Evolutionary conservation across 1,140 invertebrate species (phyloP).

Genomic region (Euglossa dilemma): DNA sequence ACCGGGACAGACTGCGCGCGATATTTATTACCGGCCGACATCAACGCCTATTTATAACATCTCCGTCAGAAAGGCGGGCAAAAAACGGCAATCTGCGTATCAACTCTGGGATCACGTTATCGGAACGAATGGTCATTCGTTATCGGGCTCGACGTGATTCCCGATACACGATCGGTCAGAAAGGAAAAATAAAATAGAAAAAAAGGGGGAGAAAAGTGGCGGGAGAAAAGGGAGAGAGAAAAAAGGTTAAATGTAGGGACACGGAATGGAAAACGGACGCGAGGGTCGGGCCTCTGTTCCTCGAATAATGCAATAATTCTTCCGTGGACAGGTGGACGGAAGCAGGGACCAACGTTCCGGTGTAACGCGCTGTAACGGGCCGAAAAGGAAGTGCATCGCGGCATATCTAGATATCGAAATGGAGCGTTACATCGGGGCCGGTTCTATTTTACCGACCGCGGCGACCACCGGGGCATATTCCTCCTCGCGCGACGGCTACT

Average conservation of each 20-base stretch:
- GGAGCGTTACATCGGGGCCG: slow-evolving; percentile 44
- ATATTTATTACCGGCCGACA: slow-evolving; percentile 16
- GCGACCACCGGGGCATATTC: slow-evolving; percentile 40
- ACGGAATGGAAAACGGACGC: slow-evolving; percentile 7
- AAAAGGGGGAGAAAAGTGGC: too few relatives aligned
- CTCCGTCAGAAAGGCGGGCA: not conserved
- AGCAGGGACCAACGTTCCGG: slow-evolving; percentile 15
- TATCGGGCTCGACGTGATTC: not conserved
- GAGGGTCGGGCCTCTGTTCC: not conserved
- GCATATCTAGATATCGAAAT: slow-evolving; percentile 53
- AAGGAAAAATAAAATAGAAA: too few relatives aligned
- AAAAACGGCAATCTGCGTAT: slow-evolving; percentile 17
- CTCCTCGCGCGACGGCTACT: slow-evolving; percentile 12
- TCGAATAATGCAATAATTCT: slow-evolving; percentile 51
- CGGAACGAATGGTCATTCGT: slow-evolving; percentile 23
- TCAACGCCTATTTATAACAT: slow-evolving; percentile 16
- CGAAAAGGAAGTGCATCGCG: slow-evolving; percentile 22
- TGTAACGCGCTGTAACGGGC: slow-evolving; percentile 1
- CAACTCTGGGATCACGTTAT: slow-evolving; percentile 18
- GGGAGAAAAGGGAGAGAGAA: too few relatives aligned
- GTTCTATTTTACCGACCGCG: slow-evolving; percentile 38
- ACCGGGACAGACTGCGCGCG: not conserved
- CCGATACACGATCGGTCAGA: not conserved
- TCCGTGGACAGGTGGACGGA: slow-evolving; percentile 5
- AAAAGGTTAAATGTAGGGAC: not conserved